phyloP scores from a whole-genome alignment of 2,888 invertebrate species.

The Hyles lineata region DNA sequence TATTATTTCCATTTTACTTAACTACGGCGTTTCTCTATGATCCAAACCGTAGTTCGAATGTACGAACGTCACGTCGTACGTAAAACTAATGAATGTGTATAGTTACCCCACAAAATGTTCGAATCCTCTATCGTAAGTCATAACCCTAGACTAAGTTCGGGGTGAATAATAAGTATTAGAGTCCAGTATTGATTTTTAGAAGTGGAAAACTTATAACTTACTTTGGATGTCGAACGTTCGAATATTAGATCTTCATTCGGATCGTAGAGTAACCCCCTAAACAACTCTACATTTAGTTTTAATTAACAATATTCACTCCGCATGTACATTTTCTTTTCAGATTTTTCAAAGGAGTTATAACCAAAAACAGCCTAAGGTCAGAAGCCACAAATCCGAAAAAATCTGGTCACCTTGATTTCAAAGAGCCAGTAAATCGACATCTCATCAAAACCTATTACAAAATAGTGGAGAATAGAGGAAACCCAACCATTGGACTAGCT shows the following conservation, averaged over 20 bases:
- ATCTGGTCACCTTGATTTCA: slow-evolving; percentile 74
- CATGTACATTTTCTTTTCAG: slow-evolving; percentile 38
- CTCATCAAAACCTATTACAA: slow-evolving; percentile 89
- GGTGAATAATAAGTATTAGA: too few species aligned
- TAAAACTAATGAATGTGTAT: too few species aligned
- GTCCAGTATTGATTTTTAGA: too few species aligned
- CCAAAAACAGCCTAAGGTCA: slow-evolving; percentile 85
- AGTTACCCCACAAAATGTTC: too few species aligned
- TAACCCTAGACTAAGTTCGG: too few species aligned
- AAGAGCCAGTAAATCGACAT: slow-evolving; percentile 85
- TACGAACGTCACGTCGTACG: too few species aligned
- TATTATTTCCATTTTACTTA: not conserved
- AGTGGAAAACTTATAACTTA: too few species aligned
- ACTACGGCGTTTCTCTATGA: not conserved
- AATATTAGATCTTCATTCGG: too few species aligned
- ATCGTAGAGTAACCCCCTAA: too few species aligned
- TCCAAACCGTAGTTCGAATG: too few species aligned
- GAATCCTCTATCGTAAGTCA: too few species aligned
- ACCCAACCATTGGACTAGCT: slow-evolving; percentile 87
- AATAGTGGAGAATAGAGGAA: slow-evolving; percentile 76
- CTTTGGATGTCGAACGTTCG: too few species aligned
- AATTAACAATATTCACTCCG: not conserved
- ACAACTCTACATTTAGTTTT: not conserved
- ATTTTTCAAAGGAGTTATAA: slow-evolving; percentile 55
- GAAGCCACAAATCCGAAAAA: slow-evolving; percentile 84